Base-by-base conservation (phyloP, 1,140 invertebrate genomes). In the Daktulosphaira vitifoliae region DNA sequence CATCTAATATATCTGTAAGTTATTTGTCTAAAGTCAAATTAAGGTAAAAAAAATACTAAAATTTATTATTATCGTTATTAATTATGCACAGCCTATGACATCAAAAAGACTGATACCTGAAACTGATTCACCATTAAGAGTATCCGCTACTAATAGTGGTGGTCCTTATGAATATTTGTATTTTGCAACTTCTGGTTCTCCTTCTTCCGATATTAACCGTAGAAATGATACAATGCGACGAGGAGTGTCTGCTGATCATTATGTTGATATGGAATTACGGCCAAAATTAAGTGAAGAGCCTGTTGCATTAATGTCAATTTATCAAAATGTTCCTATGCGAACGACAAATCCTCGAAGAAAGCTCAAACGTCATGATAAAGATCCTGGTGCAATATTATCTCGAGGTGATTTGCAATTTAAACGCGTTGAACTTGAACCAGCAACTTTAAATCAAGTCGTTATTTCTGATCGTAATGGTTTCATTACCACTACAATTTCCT, bases 291-390 rank as follows among this genome's bases (percentile, higher is more conserved):
- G 77, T 67, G 76, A 6, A 69, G 84, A 86, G 69, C 85, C 85
- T 0, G 81, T 86, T 2, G 85, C 85, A 5, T 84, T 87, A 59
- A 86, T 83, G 18, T 82, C 83, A 22, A 80, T 84, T 70, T 85
- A 85, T 72, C 84, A 85, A 65, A 87, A 87, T 73, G 78, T 85
- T 23, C 78, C 82, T 18, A 80, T 87, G 56, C 84, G 84, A 68
- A 81, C 85, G 69, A 82, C 84, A 67, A 88, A 88, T 73, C 85
- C 85, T 0, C 76, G 83, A 50, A 75, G 85, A 59, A 88, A 87
- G 70, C 71, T 88, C 11, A 78, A 84, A 18, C 76, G 85, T 53
- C 81, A 85, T 68, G 72, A 72, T 29, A 70, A 69, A 48, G 81
- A 84, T 65, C 73, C 81, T 2, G 73, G 76, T 18, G 71, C 75